A percentile compares a stretch with the other conserved stretches of the same genome.
Conservation (phyloP, 2,797 vertebrate species). For the Pteropus rufus region DNA sequence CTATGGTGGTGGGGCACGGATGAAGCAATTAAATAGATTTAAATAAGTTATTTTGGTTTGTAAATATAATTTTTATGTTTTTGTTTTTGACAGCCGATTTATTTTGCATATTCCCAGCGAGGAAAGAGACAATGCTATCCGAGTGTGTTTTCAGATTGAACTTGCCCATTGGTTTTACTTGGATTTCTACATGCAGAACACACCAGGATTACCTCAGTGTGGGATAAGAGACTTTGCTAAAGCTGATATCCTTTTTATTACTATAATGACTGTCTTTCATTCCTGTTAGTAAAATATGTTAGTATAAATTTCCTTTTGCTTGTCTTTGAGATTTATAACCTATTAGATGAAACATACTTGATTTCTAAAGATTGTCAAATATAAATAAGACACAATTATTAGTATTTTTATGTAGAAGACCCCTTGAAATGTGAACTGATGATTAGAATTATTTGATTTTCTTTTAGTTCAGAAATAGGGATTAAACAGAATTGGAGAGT, state of each 20-base stretch:
- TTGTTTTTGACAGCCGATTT: conserved; percentile 90
- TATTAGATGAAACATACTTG: background rate
- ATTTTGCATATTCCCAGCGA: conserved; percentile 99
- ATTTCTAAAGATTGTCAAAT: conserved; percentile 35
- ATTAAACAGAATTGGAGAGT: background rate
- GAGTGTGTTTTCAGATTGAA: conserved; percentile 99
- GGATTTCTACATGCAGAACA: conserved; percentile 98
- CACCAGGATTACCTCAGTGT: conserved; percentile 96
- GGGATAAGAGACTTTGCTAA: conserved; percentile 99
- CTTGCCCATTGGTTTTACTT: conserved; percentile 99
- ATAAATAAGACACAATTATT: conserved; percentile 3
- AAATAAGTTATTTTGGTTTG: background rate
- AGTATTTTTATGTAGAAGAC: background rate
- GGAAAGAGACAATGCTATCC: conserved; percentile 98
- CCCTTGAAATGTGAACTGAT: background rate
- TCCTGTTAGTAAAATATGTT: conserved; percentile 11
- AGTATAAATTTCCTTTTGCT: conserved; percentile 37
- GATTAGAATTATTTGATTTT: conserved; percentile 12
- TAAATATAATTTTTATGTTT: conserved; percentile 62
- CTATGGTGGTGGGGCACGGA: background rate
- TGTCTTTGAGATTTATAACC: conserved; percentile 32
- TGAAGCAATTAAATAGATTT: conserved; percentile 24
- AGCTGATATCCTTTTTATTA: conserved; percentile 95
- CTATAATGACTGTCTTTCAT: conserved; percentile 25
- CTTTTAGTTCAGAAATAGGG: background rate